Conservation (phyloP, 92 coral and sea anemone genomes). For the Desmophyllum pertusum region DNA sequence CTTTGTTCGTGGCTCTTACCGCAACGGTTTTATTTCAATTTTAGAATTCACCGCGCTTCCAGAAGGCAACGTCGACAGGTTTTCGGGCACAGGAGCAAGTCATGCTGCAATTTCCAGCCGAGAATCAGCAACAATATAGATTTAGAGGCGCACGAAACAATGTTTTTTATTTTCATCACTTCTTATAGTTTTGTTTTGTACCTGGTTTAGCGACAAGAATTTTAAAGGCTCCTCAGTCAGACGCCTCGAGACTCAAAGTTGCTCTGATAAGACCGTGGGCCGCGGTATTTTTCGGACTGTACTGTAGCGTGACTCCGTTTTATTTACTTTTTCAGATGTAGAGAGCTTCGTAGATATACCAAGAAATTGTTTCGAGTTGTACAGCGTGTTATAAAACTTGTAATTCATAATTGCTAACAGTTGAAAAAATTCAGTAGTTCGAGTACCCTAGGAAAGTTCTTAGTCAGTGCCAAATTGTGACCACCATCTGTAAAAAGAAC, state of each 20-base stretch:
- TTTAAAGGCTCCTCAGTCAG: background rate
- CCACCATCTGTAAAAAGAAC: no score
- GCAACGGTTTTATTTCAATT: background rate
- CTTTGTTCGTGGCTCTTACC: background rate
- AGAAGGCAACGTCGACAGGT: background rate
- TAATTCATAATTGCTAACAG: no score
- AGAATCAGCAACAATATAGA: background rate
- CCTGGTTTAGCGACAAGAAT: constrained; percentile 12
- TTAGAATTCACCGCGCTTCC: background rate
- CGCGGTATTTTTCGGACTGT: background rate
- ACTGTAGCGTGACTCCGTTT: background rate
- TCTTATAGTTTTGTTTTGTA: background rate
- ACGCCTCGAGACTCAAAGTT: background rate
- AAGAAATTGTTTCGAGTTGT: background rate
- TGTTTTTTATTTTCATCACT: constrained; percentile 1
- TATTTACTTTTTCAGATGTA: constrained; percentile 21
- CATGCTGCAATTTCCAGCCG: background rate
- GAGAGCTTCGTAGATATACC: background rate
- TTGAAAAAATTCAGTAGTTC: no score
- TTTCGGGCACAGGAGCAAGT: background rate
- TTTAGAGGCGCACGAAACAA: constrained; percentile 10
- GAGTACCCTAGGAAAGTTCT: no score
- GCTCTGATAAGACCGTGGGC: background rate
- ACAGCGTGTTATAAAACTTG: no score
- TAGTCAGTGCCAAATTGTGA: no score